Percentiles rank a stretch among this genome's conserved stretches.
phyloP scores from a whole-genome alignment of 2,797 vertebrate species.

The Euthynnus affinis region DNA sequence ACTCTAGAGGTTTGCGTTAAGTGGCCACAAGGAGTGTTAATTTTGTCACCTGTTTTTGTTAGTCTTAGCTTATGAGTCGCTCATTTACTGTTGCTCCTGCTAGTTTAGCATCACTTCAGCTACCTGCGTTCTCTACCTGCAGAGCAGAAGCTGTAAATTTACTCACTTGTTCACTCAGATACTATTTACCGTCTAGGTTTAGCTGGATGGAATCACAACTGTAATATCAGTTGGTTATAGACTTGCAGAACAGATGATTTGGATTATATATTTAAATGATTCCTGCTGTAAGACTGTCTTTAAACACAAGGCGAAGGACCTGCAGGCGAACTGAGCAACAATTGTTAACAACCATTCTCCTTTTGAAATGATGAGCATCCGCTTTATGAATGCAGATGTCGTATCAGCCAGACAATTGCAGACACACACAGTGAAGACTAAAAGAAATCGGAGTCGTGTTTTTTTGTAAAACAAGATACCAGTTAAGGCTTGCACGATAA shows the following conservation, averaged over 20 bases:
- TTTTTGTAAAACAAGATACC: slow-evolving; percentile 12
- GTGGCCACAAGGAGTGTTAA: neutral
- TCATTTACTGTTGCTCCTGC: too few species aligned
- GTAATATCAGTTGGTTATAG: neutral
- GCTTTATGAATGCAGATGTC: neutral
- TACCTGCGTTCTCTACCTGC: too few species aligned
- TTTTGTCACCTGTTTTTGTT: neutral
- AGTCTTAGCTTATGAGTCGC: neutral
- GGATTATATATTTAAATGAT: neutral
- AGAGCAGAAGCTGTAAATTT: too few species aligned
- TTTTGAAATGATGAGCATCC: slow-evolving; percentile 9
- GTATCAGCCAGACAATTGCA: neutral
- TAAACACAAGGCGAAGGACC: neutral
- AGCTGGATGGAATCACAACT: neutral
- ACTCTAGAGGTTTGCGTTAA: neutral
- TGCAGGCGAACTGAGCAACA: neutral
- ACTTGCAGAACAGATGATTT: neutral
- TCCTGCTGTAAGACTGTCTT: neutral
- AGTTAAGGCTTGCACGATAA: slow-evolving; percentile 11
- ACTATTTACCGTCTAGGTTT: too few species aligned
- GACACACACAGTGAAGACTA: neutral
- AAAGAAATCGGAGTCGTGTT: neutral
- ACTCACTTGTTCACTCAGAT: too few species aligned
- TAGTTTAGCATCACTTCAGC: too few species aligned
- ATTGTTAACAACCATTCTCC: neutral